Conservation (phyloP, 2,113 vertebrate species). For the Orientallactaga bullata region DNA sequence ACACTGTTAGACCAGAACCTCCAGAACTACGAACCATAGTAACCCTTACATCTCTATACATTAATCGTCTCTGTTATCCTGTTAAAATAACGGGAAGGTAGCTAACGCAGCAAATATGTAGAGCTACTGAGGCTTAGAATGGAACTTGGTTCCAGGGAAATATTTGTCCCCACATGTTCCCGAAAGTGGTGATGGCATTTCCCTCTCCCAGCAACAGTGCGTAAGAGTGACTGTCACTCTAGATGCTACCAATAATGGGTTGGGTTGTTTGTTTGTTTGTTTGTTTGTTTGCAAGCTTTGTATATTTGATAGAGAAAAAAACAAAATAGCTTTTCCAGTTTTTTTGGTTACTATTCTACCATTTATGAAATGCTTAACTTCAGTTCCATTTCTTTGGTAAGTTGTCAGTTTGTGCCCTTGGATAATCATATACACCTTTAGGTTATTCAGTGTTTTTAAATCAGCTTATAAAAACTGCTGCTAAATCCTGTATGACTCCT, state of each 20-base stretch:
- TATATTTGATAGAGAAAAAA: background rate
- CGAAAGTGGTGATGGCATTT: background rate
- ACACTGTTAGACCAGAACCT: background rate
- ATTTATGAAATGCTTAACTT: constrained; percentile 46
- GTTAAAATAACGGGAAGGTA: background rate
- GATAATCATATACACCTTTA: background rate
- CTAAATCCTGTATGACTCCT: background rate
- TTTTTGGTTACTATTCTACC: background rate
- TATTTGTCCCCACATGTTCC: background rate
- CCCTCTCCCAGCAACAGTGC: too few relatives aligned
- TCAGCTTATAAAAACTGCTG: background rate
- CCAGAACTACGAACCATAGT: background rate
- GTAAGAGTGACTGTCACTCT: background rate
- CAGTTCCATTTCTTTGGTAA: background rate
- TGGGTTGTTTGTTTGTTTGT: too few relatives aligned
- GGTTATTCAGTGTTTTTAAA: background rate
- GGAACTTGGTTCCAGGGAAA: background rate
- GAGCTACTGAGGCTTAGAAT: background rate
- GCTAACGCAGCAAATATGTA: background rate
- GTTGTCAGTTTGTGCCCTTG: background rate
- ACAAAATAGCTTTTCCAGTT: background rate
- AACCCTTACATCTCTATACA: background rate
- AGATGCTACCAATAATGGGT: too few relatives aligned
- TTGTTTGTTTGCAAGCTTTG: background rate
- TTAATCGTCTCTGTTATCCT: background rate